These are phyloP conservation scores for Dipodomys spectabilis DNA, from an alignment of 2,113 vertebrate genomes.

Conservation along the genomic window DNA sequence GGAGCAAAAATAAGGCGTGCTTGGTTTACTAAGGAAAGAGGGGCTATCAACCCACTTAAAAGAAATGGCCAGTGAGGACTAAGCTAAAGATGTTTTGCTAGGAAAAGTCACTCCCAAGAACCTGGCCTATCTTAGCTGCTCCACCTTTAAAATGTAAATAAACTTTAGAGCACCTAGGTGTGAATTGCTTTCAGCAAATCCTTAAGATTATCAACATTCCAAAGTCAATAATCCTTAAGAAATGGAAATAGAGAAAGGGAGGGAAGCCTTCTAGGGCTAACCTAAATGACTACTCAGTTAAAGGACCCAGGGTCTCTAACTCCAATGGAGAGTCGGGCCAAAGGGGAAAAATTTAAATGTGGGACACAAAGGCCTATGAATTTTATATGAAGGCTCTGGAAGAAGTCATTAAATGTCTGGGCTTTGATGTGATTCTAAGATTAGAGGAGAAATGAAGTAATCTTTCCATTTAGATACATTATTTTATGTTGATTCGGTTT, in stretches of 20 bases:
- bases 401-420: neutral
- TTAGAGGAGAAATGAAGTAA: neutral
- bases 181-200: conserved; percentile 63
- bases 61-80: neutral
- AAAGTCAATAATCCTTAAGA: conserved; percentile 57
- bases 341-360: no score
- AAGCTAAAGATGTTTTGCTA: neutral
- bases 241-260: conserved; percentile 23
- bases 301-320: neutral
- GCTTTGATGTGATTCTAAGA: neutral
- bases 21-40: neutral
- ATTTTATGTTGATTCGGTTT: neutral
- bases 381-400: neutral
- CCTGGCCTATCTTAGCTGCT: neutral
- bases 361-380: neutral
- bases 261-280: neutral
- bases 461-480: neutral
- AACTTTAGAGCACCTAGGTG: conserved; percentile 11
- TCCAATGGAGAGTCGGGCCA: neutral
- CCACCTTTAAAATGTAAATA: neutral
- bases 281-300: neutral
- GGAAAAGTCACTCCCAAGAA: neutral
- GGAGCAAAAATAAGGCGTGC: neutral
- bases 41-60: neutral
- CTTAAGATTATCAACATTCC: neutral